Conservation (phyloP, 2,888 invertebrate genomes). For the Orthosia incerta region DNA sequence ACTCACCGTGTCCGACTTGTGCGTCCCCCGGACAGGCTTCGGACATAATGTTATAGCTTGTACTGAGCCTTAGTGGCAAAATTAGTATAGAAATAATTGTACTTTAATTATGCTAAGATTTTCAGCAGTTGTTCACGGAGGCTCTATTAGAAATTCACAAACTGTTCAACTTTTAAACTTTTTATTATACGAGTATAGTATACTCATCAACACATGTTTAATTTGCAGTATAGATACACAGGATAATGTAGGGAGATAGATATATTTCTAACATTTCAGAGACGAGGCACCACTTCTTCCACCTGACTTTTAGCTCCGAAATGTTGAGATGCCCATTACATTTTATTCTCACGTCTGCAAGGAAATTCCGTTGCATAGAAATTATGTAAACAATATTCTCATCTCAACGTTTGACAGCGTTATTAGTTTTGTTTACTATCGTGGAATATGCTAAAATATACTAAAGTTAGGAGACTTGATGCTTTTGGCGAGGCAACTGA, state of each 20-base stretch:
- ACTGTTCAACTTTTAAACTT: not conserved
- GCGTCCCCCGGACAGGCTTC: conserved; percentile 45
- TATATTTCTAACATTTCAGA: not conserved
- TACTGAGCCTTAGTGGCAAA: conserved; percentile 15
- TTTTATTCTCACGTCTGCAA: conserved; percentile 38
- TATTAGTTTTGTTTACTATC: conserved; percentile 63
- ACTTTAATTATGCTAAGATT: not conserved
- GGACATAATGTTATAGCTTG: conserved; percentile 26
- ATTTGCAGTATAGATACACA: not conserved
- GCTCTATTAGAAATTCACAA: not conserved
- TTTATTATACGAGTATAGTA: not conserved
- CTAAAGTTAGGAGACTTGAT: conserved; percentile 53
- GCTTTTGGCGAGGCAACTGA: conserved; percentile 51
- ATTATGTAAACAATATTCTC: conserved; percentile 63
- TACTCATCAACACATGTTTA: not conserved
- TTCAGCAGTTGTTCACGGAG: not conserved
- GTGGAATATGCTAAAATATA: conserved; percentile 54
- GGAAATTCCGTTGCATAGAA: conserved; percentile 48
- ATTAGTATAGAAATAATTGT: not conserved
- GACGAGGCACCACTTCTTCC: not conserved
- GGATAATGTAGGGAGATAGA: not conserved
- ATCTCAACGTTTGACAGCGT: conserved; percentile 52
- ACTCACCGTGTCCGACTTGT: conserved; percentile 63
- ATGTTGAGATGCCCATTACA: conserved; percentile 6
- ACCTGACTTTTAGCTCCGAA: not conserved